Evolutionary conservation across 1,140 invertebrate species (phyloP).

Genomic region (Goniozus legneri): DNA sequence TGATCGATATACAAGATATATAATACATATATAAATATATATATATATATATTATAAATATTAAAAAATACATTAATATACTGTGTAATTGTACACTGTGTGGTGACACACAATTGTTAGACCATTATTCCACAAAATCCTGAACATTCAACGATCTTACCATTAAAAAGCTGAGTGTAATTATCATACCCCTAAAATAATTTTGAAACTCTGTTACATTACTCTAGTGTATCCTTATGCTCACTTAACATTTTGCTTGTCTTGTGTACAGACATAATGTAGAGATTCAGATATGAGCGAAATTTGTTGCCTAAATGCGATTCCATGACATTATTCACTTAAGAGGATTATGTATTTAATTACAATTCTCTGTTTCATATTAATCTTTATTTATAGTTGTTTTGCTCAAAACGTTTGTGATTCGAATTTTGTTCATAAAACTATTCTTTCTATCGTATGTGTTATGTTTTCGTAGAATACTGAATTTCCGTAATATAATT

Average conservation of each 20-base stretch:
- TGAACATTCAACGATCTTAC: neutral
- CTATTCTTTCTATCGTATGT: too few relatives aligned
- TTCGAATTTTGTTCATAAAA: too few relatives aligned
- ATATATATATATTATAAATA: conserved; percentile 14
- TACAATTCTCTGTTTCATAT: too few relatives aligned
- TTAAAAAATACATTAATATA: too few relatives aligned
- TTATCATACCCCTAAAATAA: neutral
- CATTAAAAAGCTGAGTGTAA: neutral
- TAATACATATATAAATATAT: conserved; percentile 17
- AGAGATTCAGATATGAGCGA: conserved; percentile 4
- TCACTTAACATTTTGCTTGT: neutral
- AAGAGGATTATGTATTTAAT: too few relatives aligned
- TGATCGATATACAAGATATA: conserved; percentile 7
- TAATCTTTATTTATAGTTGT: too few relatives aligned
- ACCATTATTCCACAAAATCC: neutral
- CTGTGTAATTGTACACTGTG: neutral
- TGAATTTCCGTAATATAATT: too few relatives aligned
- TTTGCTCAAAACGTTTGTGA: too few relatives aligned
- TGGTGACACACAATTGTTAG: neutral
- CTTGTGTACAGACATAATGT: conserved; percentile 24
- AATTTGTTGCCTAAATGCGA: too few relatives aligned
- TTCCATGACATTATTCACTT: too few relatives aligned
- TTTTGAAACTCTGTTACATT: neutral
- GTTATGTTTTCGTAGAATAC: too few relatives aligned
- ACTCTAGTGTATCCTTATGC: neutral